Base-by-base conservation (phyloP, 2,888 invertebrate genomes). In the Leptura quadrifasciata region DNA sequence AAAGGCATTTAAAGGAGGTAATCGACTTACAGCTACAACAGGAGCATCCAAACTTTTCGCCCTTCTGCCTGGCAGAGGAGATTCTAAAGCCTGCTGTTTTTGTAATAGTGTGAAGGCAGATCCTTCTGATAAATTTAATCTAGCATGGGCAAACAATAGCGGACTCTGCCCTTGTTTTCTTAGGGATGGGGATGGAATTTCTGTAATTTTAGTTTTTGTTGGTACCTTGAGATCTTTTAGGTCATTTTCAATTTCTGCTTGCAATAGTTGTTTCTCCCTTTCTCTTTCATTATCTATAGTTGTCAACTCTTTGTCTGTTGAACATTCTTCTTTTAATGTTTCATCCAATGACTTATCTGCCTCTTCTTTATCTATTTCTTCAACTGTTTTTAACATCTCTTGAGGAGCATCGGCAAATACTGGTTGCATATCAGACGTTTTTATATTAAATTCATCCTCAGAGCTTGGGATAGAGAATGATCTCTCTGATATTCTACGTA, bases 31-130 rank as follows among this genome's bases (percentile, higher is more conserved):
- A 20, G 95, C 94, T 84, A 96, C 95, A 21, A 96, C 94, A 0
- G 96, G 95, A 2, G 96, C 94, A 84, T 96, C 96, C 80, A 96
- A 90, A 76, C 96, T 96, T 89, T 96, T 96, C 0, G 96, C 94
- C 83, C 96, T 91, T 69, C 96, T 91, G 72, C 94, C 94, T 3
- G 94, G 90, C 8, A 94, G 93, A 3, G 95, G 95, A 0, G 95
- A 95, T 83, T 93, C 94, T 0, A 94, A 92, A 8, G 95, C 94
- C 84, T 94, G 94, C 88, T 96, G 95, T 63, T 95, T 92, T 86
- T 95, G 94, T 47, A 95, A 87, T 0, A 95, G 90, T 1, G 93
- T 93, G 84, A 95, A 93, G 6, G 94, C 95, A 15, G 96, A 96
- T 0, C 96, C 96, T 89, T 96, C 96, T 0, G 96, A 96, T 3